A percentile compares a stretch with the other conserved stretches of the same genome.
phyloP scores from a whole-genome alignment of 2,888 invertebrate species.

The Allacma fusca region DNA sequence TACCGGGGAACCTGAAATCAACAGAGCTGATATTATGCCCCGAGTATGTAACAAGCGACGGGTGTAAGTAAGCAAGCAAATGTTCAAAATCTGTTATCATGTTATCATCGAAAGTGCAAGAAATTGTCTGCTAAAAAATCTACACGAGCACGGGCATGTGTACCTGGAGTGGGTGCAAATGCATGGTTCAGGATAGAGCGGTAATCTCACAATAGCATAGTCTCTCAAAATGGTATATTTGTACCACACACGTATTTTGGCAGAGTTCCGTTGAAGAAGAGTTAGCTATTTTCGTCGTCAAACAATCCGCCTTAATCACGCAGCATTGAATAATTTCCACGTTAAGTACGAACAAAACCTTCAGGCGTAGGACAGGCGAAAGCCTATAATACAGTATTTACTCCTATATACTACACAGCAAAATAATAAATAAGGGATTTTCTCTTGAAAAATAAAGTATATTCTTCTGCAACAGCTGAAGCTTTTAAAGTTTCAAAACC shows the following conservation, averaged over 20 bases:
- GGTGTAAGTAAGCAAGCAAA: too few species aligned
- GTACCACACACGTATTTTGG: conserved; percentile 28
- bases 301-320: conserved; percentile 39
- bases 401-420: too few species aligned
- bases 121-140: background rate
- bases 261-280: conserved; percentile 18
- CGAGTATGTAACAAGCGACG: background rate
- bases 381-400: too few species aligned
- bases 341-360: conserved; percentile 35
- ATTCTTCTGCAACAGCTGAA: too few species aligned
- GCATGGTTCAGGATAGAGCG: too few species aligned
- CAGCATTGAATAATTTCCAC: conserved; percentile 45
- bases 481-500: too few species aligned
- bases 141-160: too few species aligned
- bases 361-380: too few species aligned
- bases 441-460: too few species aligned
- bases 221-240: conserved; percentile 23
- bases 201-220: background rate
- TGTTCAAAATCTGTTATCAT: conserved; percentile 48
- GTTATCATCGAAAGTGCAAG: conserved; percentile 41
- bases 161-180: too few species aligned
- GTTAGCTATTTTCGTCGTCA: conserved; percentile 34
- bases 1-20: conserved; percentile 65
- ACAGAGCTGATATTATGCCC: background rate
- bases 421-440: too few species aligned